Conservation (phyloP, 2,888 invertebrate species). For the Salpingus planirostris region DNA sequence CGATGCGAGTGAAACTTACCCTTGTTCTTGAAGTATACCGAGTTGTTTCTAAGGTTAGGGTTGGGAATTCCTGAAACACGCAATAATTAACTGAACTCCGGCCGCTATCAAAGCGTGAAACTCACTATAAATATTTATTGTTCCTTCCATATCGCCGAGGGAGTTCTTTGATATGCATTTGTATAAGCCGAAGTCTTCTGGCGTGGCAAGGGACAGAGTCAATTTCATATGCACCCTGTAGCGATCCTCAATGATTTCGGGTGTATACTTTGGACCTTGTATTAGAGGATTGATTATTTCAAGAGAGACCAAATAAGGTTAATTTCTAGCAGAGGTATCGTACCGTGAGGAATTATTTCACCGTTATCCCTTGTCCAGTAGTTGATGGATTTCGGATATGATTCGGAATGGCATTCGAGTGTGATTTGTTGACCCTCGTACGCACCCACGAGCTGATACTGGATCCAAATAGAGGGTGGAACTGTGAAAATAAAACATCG, state of each 20-base stretch:
- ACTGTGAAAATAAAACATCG: constrained; percentile 47
- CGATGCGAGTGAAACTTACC: constrained; percentile 9
- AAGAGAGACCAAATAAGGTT: too few species aligned
- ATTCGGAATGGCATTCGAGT: constrained; percentile 75
- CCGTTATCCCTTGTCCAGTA: constrained; percentile 73
- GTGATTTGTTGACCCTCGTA: constrained; percentile 64
- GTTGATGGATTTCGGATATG: constrained; percentile 77
- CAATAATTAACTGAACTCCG: too few species aligned
- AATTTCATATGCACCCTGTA: constrained; percentile 65
- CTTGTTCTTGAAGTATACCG: constrained; percentile 9
- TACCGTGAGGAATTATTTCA: constrained; percentile 68
- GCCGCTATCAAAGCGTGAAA: too few species aligned
- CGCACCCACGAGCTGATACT: constrained; percentile 75
- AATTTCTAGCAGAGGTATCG: constrained; percentile 1
- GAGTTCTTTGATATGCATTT: constrained; percentile 67
- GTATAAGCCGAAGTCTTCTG: constrained; percentile 57
- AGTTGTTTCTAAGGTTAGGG: constrained; percentile 10
- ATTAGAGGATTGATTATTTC: too few species aligned
- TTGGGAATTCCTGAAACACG: constrained; percentile 12
- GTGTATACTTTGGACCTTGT: constrained; percentile 58
- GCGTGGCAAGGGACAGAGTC: constrained; percentile 50
- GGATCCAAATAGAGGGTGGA: constrained; percentile 76
- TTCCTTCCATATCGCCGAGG: constrained; percentile 63
- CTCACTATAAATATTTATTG: constrained; percentile 64
- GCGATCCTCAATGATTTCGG: constrained; percentile 57